Evolutionary conservation across 2,888 invertebrate genomes (phyloP).

Genomic region (Trissonchulus latispiculum): DNA sequence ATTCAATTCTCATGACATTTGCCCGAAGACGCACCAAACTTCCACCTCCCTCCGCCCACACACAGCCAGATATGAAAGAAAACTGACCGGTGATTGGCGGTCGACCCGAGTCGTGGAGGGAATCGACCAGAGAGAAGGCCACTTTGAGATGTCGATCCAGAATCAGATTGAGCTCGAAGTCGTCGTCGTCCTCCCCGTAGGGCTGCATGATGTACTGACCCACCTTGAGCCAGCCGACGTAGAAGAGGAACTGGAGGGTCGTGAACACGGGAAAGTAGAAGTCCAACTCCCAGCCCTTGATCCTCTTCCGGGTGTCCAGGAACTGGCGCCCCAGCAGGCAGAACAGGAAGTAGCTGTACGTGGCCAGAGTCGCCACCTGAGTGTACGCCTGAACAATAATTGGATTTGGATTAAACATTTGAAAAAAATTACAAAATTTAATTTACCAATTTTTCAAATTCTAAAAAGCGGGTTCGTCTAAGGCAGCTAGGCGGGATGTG

Average conservation of each 20-base stretch:
- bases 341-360: constrained; percentile 41
- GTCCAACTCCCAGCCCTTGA: constrained; percentile 33
- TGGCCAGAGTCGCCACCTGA: constrained; percentile 42
- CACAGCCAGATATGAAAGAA: no score
- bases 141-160: constrained; percentile 15
- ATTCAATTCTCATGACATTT: no score
- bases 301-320: constrained; percentile 30
- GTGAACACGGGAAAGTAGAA: constrained; percentile 45
- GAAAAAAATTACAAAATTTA: no score
- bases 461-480: no score
- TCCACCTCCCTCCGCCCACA: no score
- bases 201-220: constrained; percentile 25
- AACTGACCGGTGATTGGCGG: constrained; percentile 3
- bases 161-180: constrained; percentile 11
- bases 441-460: no score
- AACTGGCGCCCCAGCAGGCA: constrained; percentile 42
- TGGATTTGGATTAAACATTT: no score
- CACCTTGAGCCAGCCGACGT: constrained; percentile 48
- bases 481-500: no score
- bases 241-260: constrained; percentile 46
- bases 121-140: constrained; percentile 7
- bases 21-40: no score
- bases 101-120: background rate
- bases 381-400: constrained; percentile 17
- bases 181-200: constrained; percentile 17